Percentiles rank a stretch among this genome's conserved stretches.
Conservation (phyloP, 2,113 vertebrate species). For the Hypomesus transpacificus region DNA sequence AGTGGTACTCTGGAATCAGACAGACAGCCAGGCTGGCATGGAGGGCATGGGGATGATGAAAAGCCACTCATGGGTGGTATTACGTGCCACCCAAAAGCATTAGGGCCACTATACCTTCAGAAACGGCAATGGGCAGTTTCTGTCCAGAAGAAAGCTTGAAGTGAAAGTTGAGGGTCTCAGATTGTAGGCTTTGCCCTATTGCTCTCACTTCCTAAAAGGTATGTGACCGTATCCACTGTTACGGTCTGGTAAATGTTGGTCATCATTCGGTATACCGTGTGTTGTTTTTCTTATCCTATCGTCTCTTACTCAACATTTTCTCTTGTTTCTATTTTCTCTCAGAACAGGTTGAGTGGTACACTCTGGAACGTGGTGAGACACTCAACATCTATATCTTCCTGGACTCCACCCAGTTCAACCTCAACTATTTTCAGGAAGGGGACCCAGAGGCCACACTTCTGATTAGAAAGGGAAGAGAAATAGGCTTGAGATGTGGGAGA, state of each 20-base stretch:
- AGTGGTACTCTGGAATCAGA: conserved; percentile 42
- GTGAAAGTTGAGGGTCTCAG: conserved; percentile 37
- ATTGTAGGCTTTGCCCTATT: too few relatives aligned
- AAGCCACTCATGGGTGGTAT: fast-evolving
- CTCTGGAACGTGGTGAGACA: fast-evolving
- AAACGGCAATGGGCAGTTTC: background rate
- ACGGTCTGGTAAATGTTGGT: too few relatives aligned
- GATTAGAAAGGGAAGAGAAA: background rate
- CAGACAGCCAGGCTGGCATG: background rate
- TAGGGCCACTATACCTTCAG: conserved; percentile 47
- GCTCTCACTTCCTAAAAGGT: too few relatives aligned
- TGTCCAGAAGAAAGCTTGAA: background rate
- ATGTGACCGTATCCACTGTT: too few relatives aligned
- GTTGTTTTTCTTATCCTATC: background rate
- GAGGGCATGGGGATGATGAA: background rate
- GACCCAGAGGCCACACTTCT: fast-evolving
- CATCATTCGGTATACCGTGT: background rate
- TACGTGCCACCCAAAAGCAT: conserved; percentile 22
- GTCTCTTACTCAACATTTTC: background rate
- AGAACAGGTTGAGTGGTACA: background rate
- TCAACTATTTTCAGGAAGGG: background rate
- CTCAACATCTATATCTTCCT: background rate
- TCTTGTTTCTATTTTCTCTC: conserved; percentile 16
- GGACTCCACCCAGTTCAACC: fast-evolving
- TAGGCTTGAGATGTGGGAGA: background rate